A percentile compares a stretch with the other conserved stretches of the same genome.
Evolutionary conservation across 2,113 vertebrate genomes (phyloP).

Genomic region (Donacobius atricapilla): DNA sequence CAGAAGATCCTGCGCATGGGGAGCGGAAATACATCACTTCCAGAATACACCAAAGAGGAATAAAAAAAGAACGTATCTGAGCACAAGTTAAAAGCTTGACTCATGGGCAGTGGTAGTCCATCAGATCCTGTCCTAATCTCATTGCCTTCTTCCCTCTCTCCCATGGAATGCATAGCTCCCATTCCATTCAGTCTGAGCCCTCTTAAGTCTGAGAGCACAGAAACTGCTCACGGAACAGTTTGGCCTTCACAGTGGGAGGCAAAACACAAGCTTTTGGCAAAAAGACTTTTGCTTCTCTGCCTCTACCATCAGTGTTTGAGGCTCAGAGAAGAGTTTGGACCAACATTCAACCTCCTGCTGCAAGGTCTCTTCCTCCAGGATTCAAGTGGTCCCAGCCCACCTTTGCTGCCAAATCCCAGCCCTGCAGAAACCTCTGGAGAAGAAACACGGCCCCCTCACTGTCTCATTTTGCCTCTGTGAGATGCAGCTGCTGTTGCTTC

Average conservation of each 20-base stretch:
- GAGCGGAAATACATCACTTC: slow-evolving; percentile 44
- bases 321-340: not conserved
- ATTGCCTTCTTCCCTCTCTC: not conserved
- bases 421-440: not conserved
- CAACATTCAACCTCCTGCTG: not conserved
- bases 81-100: not conserved
- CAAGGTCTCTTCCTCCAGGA: not conserved
- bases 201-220: not conserved
- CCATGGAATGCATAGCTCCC: not conserved
- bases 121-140: not conserved
- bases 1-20: not conserved
- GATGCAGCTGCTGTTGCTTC: not conserved
- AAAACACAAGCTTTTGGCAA: not conserved
- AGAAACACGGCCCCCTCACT: not conserved
- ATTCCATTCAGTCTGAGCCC: not conserved
- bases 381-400: not conserved
- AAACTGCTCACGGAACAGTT: not conserved
- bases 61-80: not conserved
- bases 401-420: not conserved
- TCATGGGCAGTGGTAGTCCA: not conserved
- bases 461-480: not conserved
- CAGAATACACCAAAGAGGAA: not conserved
- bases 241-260: not conserved
- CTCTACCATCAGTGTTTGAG: not conserved
- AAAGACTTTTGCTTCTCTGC: not conserved